A percentile compares a stretch with the other conserved stretches of the same genome.
These are phyloP conservation scores for Bellardia bayeri DNA, from an alignment of 2,888 invertebrate species.

Conservation along the genomic window DNA sequence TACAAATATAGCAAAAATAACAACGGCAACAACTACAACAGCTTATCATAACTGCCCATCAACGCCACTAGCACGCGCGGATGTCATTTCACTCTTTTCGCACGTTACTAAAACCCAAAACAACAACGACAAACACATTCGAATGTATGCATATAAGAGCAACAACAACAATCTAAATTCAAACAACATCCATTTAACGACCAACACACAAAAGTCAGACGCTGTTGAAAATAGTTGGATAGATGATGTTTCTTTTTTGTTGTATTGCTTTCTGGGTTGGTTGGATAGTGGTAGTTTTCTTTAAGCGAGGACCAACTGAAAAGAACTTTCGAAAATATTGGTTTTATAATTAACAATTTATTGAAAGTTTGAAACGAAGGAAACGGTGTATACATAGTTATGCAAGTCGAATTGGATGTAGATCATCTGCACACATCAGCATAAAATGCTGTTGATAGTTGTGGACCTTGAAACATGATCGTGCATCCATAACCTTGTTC, in stretches of 20 bases:
- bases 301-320: constrained; percentile 2
- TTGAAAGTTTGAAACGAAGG: too few species aligned
- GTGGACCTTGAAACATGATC: too few species aligned
- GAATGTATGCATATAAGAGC: neutral
- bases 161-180: constrained; percentile 50
- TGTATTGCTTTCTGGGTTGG: constrained; percentile 43
- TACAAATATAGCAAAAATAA: constrained; percentile 43
- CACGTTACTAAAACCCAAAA: constrained; percentile 74
- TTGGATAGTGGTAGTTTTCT: constrained; percentile 36
- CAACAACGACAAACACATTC: constrained; percentile 31
- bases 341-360: too few species aligned
- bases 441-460: too few species aligned
- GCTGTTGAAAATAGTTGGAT: constrained; percentile 40
- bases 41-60: constrained; percentile 74
- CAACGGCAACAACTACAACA: constrained; percentile 38
- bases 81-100: constrained; percentile 79
- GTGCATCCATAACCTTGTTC: too few species aligned
- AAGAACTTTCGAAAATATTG: neutral
- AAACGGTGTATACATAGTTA: too few species aligned
- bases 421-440: too few species aligned
- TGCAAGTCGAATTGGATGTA: too few species aligned
- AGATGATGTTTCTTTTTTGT: constrained; percentile 36
- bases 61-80: constrained; percentile 77
- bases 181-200: constrained; percentile 71
- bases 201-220: constrained; percentile 64